Base-by-base conservation (phyloP, 2,113 vertebrate species). In the Hassar affinis region DNA sequence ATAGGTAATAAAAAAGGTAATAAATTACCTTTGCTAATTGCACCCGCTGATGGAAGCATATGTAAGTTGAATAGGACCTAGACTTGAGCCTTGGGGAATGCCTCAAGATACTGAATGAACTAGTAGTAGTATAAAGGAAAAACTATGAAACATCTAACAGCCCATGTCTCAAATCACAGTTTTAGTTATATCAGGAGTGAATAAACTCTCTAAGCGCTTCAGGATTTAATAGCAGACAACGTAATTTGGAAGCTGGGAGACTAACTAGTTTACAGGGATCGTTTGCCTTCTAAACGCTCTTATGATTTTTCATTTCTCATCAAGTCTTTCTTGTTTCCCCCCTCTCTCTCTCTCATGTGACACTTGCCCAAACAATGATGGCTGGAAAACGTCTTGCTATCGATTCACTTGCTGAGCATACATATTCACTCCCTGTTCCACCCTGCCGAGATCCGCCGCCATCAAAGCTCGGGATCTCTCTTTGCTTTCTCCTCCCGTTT, bases 371-470 rank as follows among this genome's bases (percentile, higher is more conserved):
- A 77, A 77, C 84, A 88, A 85, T 81, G 86, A 83, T 87, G 87
- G 84, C 91, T 90, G 1, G 75, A 91, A 90, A 90, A 72, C 80
- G 27, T 91, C 88, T 90, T 84, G 66, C 68, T 35, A 92, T 83
- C 8, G n/a, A 45, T 52, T 66, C 33, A 81, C 25, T 81, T 22
- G n/a, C 49, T 71, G 35, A 57, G 54, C 33, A 61, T 61, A 57
- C 42, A 74, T 27, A 47, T 25, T 59, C 77, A 61, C 38, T 18
- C 18, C 84, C 59, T 12, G 27, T 72, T 62, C 38, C 49, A 94
- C 95, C 97, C 96, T 89, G 93, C 94, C 91, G 95, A 95, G 94
- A 95, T 95, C 95, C 93, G 93, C 91, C 91, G 71, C 91, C 96
- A 97, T 97, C 96, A 97, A 98, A 97, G 96, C 92, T 90, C 82